Conservation (phyloP, 2,797 vertebrate genomes). For the Ceryle rudis region DNA sequence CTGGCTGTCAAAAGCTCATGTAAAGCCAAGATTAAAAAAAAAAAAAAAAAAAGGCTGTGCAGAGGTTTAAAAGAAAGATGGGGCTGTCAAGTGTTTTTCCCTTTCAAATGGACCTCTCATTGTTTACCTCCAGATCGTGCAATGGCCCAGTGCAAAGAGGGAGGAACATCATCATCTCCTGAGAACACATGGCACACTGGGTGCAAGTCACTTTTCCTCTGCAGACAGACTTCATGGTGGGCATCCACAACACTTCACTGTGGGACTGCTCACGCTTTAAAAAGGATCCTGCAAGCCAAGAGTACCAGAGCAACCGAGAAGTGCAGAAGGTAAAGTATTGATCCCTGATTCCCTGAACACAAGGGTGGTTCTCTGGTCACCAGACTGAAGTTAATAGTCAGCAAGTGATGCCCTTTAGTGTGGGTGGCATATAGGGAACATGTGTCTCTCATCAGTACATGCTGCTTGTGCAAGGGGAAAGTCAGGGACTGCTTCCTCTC, state of each 20-base stretch:
- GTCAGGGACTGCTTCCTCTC: no score
- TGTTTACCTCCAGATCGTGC: neutral
- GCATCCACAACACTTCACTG: neutral
- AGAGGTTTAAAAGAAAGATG: neutral
- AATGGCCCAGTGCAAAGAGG: accelerated
- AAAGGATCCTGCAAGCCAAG: neutral
- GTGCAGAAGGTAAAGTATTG: neutral
- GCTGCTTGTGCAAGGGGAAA: neutral
- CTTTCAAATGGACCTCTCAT: neutral
- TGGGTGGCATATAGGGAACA: neutral
- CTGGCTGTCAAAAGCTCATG: neutral
- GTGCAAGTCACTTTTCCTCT: neutral
- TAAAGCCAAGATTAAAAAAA: neutral
- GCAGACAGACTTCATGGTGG: neutral
- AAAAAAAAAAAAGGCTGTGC: neutral
- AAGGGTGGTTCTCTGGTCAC: neutral
- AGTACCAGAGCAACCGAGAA: neutral
- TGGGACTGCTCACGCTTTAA: neutral
- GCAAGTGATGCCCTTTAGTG: neutral
- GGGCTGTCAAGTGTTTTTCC: neutral
- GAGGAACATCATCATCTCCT: neutral
- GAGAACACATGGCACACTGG: neutral
- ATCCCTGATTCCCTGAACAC: accelerated
- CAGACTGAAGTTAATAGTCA: neutral
- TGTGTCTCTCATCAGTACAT: accelerated